Evolutionary conservation across 2,113 vertebrate species (phyloP), one percentile per base, ranked within the genome.

Genomic region (Pelodiscus sinensis): DNA sequence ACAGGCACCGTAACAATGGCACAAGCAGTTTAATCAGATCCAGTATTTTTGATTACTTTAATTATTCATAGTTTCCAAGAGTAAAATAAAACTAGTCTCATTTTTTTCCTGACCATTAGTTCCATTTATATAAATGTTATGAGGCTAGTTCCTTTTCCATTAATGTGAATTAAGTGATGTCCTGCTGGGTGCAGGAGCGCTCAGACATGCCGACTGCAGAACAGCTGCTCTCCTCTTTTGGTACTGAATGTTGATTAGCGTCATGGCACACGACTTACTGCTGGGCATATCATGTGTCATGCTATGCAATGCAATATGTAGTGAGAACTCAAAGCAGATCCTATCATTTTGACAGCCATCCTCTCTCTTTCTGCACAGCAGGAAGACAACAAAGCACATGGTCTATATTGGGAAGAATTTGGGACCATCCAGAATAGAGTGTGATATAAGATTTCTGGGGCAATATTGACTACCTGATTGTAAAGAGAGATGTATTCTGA

Each of bases 161-260:
- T 89, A 96, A 65, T 0, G 1, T 4, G 55, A 96, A 94, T 92
- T 90, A 95, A 73, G 85, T 1, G 38, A 92, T 92, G 83, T 18
- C 92, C 95, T 94, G 91, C 95, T 89, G 95, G 80, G 96, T 2
- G 1, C 87, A 88, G 93, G 90, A 89, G 62, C 94, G 94, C 56
- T 91, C 95, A 95, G 91, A 94, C 93, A 73, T 88, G 88, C 92
- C 93, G 96, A 88, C 96, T 92, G 79, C 15, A 1, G 84, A 95
- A 87, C 96, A 97, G 96, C 97, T 97, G 97, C 93, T 94, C 82
- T 92, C 87, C 89, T 91, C 87, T 81, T 90, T 81, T 79, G 89
- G 79, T 86, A 94, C 57, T 79, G 94, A 95, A 93, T 89, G 90
- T 86, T 95, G 95, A 93, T 94, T 89, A 97, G 90, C 65, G 56